phyloP scores from a whole-genome alignment of 35 echinoderm and acorn worm species.

The Lytechinus pictus region DNA sequence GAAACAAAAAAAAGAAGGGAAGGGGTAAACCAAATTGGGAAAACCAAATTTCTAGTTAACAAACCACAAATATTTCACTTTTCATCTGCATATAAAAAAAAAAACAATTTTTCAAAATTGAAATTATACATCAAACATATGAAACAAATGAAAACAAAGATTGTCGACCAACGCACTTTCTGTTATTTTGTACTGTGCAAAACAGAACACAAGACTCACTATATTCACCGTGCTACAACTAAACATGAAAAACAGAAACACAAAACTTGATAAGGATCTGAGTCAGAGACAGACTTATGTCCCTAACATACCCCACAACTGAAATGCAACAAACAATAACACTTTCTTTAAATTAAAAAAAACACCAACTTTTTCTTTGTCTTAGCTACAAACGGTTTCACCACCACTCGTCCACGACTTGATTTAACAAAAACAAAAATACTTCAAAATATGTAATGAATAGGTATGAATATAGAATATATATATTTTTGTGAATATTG shows the following conservation, averaged over 20 bases:
- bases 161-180: background rate
- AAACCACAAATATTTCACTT: background rate
- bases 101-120: background rate
- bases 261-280: background rate
- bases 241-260: constrained; percentile 6
- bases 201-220: background rate
- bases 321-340: background rate
- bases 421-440: constrained; percentile 30
- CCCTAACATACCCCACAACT: background rate
- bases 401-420: constrained; percentile 22
- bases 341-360: background rate
- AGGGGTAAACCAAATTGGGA: too few relatives aligned
- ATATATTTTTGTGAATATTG: constrained; percentile 49
- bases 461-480: constrained; percentile 58
- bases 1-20: too few relatives aligned
- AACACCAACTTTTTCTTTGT: background rate
- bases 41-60: background rate
- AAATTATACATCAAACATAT: background rate
- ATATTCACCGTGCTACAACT: background rate
- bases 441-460: constrained; percentile 50
- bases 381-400: background rate
- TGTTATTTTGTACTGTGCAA: constrained; percentile 2
- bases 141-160: constrained; percentile 14
- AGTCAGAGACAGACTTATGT: background rate
- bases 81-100: background rate